Conservation (phyloP, 1,140 invertebrate species). For the Drosophila sp. region DNA sequence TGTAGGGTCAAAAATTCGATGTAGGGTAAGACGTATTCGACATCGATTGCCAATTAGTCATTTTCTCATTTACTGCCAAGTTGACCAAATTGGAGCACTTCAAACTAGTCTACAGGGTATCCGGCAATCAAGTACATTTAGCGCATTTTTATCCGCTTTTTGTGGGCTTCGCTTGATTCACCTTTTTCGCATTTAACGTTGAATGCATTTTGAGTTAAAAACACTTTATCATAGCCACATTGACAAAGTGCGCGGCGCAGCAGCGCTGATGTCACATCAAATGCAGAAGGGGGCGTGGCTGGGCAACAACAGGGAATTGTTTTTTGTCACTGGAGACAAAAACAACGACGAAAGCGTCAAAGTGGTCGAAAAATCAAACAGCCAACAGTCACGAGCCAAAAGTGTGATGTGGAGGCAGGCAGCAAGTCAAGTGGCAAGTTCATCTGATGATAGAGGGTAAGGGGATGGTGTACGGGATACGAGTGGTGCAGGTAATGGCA, state of each 20-base stretch:
- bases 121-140: neutral
- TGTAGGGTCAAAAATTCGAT: neutral
- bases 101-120: neutral
- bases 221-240: slow-evolving; percentile 77
- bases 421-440: slow-evolving; percentile 22
- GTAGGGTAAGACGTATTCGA: neutral
- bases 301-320: slow-evolving; percentile 28
- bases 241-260: slow-evolving; percentile 76
- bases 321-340: slow-evolving; percentile 40
- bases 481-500: slow-evolving; percentile 45
- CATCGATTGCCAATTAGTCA: too few species aligned
- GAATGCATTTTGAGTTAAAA: slow-evolving; percentile 81
- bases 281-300: slow-evolving; percentile 49
- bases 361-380: slow-evolving; percentile 72
- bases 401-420: neutral
- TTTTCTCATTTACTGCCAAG: too few species aligned
- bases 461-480: neutral
- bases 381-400: slow-evolving; percentile 50
- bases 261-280: slow-evolving; percentile 66
- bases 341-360: slow-evolving; percentile 36
- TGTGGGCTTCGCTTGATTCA: slow-evolving; percentile 42
- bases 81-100: too few species aligned
- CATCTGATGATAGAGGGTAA: too few species aligned
- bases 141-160: slow-evolving; percentile 9
- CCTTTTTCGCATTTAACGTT: slow-evolving; percentile 74